A percentile compares a stretch with the other conserved stretches of the same genome.
Evolutionary conservation across 2,113 vertebrate species (phyloP).

Genomic region (Helogale parvula): DNA sequence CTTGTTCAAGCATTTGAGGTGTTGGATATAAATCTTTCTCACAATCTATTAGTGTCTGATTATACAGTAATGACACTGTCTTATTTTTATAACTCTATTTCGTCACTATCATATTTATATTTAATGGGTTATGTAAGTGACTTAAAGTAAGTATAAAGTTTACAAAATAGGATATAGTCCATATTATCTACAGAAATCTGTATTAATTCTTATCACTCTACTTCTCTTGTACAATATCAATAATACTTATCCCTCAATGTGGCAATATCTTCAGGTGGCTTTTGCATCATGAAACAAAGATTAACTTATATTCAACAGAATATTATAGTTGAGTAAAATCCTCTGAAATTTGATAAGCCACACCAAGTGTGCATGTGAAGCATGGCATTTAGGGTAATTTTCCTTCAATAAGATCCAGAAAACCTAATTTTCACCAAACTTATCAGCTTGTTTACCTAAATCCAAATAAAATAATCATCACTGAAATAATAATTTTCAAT

Average conservation of each 20-base stretch:
- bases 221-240: neutral
- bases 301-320: neutral
- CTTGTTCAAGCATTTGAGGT: conserved; percentile 5
- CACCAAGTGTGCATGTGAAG: neutral
- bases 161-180: neutral
- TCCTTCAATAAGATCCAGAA: neutral
- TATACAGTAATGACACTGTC: neutral
- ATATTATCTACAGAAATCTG: neutral
- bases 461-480: neutral
- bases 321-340: neutral
- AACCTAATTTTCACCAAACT: neutral
- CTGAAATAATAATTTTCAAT: neutral
- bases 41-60: conserved; percentile 37
- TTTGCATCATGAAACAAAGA: neutral
- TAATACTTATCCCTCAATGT: neutral
- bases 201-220: neutral
- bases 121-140: neutral
- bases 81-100: neutral
- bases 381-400: neutral
- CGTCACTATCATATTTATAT: neutral
- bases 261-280: neutral
- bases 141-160: neutral
- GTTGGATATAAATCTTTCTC: neutral
- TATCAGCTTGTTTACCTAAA: neutral
- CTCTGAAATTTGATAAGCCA: neutral